These are phyloP conservation scores for Lycophotia porphyrea DNA, from an alignment of 2,888 invertebrate genomes.

Conservation along the genomic window DNA sequence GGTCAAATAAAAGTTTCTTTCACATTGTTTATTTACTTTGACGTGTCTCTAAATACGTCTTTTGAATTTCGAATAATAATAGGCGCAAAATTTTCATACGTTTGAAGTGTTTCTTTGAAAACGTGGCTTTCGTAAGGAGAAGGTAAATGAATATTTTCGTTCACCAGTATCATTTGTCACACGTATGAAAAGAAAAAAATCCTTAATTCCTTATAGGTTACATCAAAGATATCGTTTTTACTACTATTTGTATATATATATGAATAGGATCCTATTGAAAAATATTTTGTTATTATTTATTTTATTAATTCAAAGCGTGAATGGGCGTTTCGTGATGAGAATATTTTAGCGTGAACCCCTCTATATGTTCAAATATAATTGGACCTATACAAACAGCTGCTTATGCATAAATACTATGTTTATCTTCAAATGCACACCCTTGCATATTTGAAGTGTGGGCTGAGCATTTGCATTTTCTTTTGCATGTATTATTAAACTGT, in stretches of 20 bases:
- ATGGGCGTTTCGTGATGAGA: conserved; percentile 72
- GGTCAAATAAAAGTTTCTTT: conserved; percentile 64
- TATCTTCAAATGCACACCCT: conserved; percentile 57
- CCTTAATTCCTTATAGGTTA: conserved; percentile 39
- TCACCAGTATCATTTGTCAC: conserved; percentile 43
- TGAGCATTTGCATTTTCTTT: conserved; percentile 45
- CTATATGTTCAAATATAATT: conserved; percentile 70
- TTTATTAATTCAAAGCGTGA: conserved; percentile 62
- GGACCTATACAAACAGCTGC: conserved; percentile 70
- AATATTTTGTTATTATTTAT: conserved; percentile 44
- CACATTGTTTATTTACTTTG: conserved; percentile 66
- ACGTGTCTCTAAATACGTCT: conserved; percentile 73
- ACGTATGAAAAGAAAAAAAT: conserved; percentile 47
- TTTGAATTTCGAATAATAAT: conserved; percentile 78
- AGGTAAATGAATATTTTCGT: conserved; percentile 61
- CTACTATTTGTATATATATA: conserved; percentile 21
- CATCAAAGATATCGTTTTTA: conserved; percentile 50
- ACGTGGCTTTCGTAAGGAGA: conserved; percentile 62
- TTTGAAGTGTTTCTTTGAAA: conserved; percentile 77
- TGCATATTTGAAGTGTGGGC: conserved; percentile 36
- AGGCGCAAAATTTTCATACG: conserved; percentile 68
- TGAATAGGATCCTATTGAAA: conserved; percentile 42
- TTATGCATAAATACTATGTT: conserved; percentile 66
- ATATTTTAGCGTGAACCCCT: conserved; percentile 74
- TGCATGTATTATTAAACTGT: conserved; percentile 19